These are phyloP conservation scores for Leucophora obtusa DNA, from an alignment of 2,888 invertebrate species.

Conservation along the genomic window DNA sequence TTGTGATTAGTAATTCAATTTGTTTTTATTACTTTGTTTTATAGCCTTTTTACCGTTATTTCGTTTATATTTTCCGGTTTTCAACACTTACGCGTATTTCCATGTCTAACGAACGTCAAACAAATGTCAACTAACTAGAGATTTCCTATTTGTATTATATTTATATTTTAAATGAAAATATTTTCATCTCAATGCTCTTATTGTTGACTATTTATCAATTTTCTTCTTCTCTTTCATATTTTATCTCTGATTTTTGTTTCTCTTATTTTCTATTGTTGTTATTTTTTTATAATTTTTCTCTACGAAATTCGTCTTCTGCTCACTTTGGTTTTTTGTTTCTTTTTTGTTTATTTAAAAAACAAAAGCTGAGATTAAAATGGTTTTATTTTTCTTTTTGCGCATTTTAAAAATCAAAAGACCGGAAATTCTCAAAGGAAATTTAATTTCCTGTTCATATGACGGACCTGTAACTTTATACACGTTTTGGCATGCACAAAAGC, in stretches of 20 bases:
- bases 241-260: neutral
- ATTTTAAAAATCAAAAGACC: slow-evolving; percentile 20
- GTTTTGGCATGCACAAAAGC: neutral
- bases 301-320: neutral
- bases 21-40: slow-evolving; percentile 2
- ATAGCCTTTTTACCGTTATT: slow-evolving; percentile 27
- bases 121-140: slow-evolving; percentile 44
- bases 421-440: slow-evolving; percentile 61
- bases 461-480: slow-evolving; percentile 22
- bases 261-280: neutral
- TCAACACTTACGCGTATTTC: neutral
- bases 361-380: slow-evolving; percentile 47
- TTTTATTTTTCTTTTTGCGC: slow-evolving; percentile 14
- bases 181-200: neutral
- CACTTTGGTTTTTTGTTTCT: slow-evolving; percentile 10
- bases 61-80: slow-evolving; percentile 48
- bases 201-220: too few species aligned
- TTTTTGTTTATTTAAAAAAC: slow-evolving; percentile 9
- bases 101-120: slow-evolving; percentile 24
- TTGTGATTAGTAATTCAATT: slow-evolving; percentile 5
- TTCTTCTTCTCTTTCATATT: too few species aligned
- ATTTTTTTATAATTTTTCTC: slow-evolving; percentile 8
- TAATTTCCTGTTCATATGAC: slow-evolving; percentile 57
- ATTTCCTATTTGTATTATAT: slow-evolving; percentile 22
- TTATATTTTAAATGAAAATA: slow-evolving; percentile 18